A percentile compares a stretch with the other conserved stretches of the same genome.
Evolutionary conservation across 2,113 vertebrate genomes (phyloP).

Genomic region (Megalops atlanticus): DNA sequence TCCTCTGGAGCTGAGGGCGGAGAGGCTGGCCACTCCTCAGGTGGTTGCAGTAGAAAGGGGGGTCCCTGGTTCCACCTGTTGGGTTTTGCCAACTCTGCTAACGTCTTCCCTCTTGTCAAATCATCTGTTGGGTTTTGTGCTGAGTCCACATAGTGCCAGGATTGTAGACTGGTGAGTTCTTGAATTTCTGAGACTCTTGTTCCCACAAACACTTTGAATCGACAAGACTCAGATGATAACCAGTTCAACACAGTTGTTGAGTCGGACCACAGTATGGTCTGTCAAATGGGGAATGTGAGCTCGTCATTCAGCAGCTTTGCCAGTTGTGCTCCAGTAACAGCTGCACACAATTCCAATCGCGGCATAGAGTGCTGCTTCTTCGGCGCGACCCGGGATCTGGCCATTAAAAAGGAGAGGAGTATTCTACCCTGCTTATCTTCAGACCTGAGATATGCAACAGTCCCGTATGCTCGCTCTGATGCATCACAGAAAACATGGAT

Average conservation of each 20-base stretch:
- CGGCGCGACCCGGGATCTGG: not conserved
- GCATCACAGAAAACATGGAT: constrained; percentile 23
- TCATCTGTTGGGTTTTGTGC: constrained; percentile 14
- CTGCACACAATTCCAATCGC: constrained; percentile 8
- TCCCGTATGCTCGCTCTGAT: constrained; percentile 7
- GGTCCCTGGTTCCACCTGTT: constrained; percentile 5
- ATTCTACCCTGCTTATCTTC: not conserved
- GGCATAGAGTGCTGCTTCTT: not conserved
- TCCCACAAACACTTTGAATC: too few relatives aligned
- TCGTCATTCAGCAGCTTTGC: too few relatives aligned
- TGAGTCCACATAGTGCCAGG: not conserved
- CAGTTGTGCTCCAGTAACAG: not conserved
- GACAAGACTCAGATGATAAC: too few relatives aligned
- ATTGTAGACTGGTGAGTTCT: too few relatives aligned
- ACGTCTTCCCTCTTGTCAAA: constrained; percentile 18
- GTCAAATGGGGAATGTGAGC: constrained; percentile 23
- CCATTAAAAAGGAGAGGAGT: not conserved
- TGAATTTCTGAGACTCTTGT: too few relatives aligned
- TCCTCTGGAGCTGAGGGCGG: too few relatives aligned
- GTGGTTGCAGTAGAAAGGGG: not conserved
- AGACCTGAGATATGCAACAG: not conserved
- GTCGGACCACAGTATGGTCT: too few relatives aligned
- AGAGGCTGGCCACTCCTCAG: not conserved
- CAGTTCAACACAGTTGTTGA: too few relatives aligned
- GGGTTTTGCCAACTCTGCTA: not conserved